Base-by-base conservation (phyloP, 2,113 vertebrate species). In the Gila orcuttii region DNA sequence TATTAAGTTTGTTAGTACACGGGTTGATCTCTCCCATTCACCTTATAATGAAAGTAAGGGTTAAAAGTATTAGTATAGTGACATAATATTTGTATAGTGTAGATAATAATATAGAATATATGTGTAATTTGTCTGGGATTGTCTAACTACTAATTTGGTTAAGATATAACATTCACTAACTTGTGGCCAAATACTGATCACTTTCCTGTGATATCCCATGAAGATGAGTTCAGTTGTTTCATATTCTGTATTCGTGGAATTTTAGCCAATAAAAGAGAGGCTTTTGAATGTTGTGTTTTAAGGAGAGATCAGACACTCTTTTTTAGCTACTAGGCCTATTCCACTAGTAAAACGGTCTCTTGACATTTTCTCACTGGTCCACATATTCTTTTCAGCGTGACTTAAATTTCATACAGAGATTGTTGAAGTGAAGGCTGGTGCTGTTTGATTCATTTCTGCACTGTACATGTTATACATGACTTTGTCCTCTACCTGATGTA, bases 401-500 rank as follows among this genome's bases (percentile, higher is more conserved):
- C 7, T 33, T 69, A 10, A 19, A 21, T 71, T 21, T 39, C 19
- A 39, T 71, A 21, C 8, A 23, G 15, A 52, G 15, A 77, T 57
- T 36, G 31, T 23, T 71, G 19, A 42, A 71, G 52, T 10, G 75
- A 52, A 31, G 52, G 31, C 52, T 78, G 9, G 4, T 69, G 36
- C 33, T 33, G 17, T 77, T 77, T 77, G 75, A 36, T 78, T 31
- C 9, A 78, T 78, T 78, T 10, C 23, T 77, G 50, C 25, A 55
- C 66, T 69, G 31, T 8, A 9, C 17, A 19, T 69, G 12, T 39
- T 36, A 21, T 68, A 31, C 28, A 7, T 68, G 28, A 17, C 25
- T 77, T 31, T 52, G 3, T 9, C 13, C 47, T 76, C 15, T 13
- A 52, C 17, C 42, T 74, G 11, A 17, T 25, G n/a, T 13, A 19